Evolutionary conservation across 2,888 invertebrate genomes (phyloP).

Genomic region (Megamerina dolium): DNA sequence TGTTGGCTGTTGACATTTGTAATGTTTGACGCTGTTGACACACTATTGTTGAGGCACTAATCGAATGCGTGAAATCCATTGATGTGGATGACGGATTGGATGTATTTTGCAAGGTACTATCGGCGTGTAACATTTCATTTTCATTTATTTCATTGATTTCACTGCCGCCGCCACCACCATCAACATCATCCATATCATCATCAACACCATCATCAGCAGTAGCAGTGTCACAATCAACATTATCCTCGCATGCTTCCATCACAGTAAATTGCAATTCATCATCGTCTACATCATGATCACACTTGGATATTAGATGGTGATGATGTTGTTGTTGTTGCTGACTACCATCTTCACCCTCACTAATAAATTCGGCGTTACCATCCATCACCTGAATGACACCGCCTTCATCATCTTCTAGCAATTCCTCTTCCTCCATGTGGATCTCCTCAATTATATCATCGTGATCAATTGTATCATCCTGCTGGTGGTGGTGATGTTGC

Average conservation of each 20-base stretch:
- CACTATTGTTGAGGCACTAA: too few relatives aligned
- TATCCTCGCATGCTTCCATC: constrained; percentile 33
- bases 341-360: constrained; percentile 32
- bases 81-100: too few relatives aligned
- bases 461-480: constrained; percentile 23
- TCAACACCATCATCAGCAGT: constrained; percentile 12
- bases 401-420: constrained; percentile 34
- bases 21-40: background rate
- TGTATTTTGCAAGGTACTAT: too few relatives aligned
- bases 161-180: background rate
- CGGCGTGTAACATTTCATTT: too few relatives aligned
- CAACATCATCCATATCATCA: constrained; percentile 7
- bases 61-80: too few relatives aligned
- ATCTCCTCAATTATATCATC: constrained; percentile 42
- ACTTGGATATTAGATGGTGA: constrained; percentile 23
- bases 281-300: constrained; percentile 28
- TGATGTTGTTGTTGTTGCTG: constrained; percentile 24
- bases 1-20: constrained; percentile 1
- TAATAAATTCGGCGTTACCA: constrained; percentile 26
- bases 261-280: constrained; percentile 39
- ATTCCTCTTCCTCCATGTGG: constrained; percentile 39
- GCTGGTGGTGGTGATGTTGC: constrained; percentile 24
- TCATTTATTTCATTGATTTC: background rate
- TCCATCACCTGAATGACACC: constrained; percentile 23
- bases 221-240: constrained; percentile 18